Base-by-base conservation (phyloP, 2,797 vertebrate species). In the Centroberyx gerrardi region DNA sequence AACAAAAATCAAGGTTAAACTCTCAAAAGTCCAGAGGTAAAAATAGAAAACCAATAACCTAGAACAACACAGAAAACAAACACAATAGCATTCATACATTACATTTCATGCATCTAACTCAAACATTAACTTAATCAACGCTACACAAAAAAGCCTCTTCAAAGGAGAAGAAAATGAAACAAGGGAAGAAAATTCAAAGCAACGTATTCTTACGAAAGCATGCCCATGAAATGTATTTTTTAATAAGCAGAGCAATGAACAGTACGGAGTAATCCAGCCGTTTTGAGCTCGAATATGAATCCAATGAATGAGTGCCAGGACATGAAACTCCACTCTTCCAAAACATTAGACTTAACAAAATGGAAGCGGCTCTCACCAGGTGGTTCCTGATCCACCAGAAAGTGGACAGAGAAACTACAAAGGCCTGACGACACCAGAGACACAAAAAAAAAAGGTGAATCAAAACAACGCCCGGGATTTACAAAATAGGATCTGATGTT, bases 161-260 rank as follows among this genome's bases (percentile, higher is more conserved):
- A 85, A 81, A 80, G 65, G 1, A 59, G 10, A 79, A 76, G 38
- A 67, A 78, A 76, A 78, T 33, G 22, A 85, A 82, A 44, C 9
- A 33, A 64, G 7, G 9, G 48, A 71, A 42, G 1, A 36, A 42
- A 67, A 73, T 53, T 63, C 44, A 68, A 87, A 76, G 49, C 33
- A 72, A 54, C 38, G 33, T 69, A 61, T 72, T 88, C 62, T 70
- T 49, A 53, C 28, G 54, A 3, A 60, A 67, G 72, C 89, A 91
- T 93, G 90, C 87, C 59, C 17, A 46, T 76, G 73, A 74, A 76
- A 80, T 80, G 0, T 70, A 0, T 66, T 73, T 76, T 85, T 88
- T 84, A 86, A 90, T 78, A 87, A 88, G 75, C 86, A 88, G 89
- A 92, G 90, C 86, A 90, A 88, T 90, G 86, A 89, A 86, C 81